Evolutionary conservation across 2,113 vertebrate genomes (phyloP), one percentile per base, ranked within the genome.

Genomic region (Dolichallabes microphthalmus): DNA sequence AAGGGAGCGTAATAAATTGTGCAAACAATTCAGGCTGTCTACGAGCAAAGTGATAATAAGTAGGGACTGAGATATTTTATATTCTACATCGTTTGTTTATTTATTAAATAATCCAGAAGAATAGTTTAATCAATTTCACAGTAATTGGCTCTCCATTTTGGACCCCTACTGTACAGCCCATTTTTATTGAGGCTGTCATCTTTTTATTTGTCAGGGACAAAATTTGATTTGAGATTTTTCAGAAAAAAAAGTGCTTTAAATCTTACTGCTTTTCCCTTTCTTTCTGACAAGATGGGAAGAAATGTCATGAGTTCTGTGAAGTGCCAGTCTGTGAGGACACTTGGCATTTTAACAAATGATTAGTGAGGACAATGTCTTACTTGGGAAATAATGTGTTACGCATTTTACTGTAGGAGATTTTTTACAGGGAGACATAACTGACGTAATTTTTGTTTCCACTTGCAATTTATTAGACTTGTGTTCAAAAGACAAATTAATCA

Each of bases 321-420:
- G 68, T 53, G 63, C 32, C 80, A 55, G 63, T 68, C 64, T 69
- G 45, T 9, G 3, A 68, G 10, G 45, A 66, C 25, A 19, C 6
- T 10, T 80, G 52, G 27, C 74, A 66, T 66, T 52, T 66, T 30
- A 81, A 22, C 52, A 25, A 66, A 66, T 66, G n/a, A 81, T 81
- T 52, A 80, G 71, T 76, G 15, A 55, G 25, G 4, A 75, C 8
- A 22, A n/a, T 73, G 69, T 52, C 73, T 30, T 53, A 15, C 39
- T 52, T 81, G 60, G 35, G 22, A 35, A 80, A 80, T 61, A 74
- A 45, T 15, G 30, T 14, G 68, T 11, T 71, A 22, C 32, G 52
- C n/a, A 52, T 75, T 14, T 52, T n/a, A 75, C 13, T n/a, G 2
- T 25, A 3, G 20, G 19, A 52, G 32, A 35, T 6, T 32, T 32